Conservation (phyloP, 1,140 invertebrate species). For the Maconellicoccus hirsutus region DNA sequence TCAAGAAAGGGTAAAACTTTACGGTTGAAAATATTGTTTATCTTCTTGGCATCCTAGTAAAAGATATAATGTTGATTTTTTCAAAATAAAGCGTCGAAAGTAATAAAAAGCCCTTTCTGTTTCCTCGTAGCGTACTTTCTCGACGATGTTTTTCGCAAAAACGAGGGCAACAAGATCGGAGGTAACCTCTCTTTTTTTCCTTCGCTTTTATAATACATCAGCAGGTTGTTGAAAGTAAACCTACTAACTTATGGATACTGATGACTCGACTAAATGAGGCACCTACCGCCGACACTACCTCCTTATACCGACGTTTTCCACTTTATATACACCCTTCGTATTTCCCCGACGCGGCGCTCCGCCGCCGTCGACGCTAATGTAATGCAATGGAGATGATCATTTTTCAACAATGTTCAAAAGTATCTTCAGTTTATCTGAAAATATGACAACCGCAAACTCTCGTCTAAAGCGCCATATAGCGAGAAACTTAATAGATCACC, state of each 20-base stretch:
- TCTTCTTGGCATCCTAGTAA: too few species aligned
- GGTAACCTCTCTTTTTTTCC: neutral
- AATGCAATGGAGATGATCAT: conserved; percentile 16
- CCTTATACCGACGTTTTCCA: neutral
- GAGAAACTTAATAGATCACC: conserved; percentile 17
- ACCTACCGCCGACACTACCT: neutral
- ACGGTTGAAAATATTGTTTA: too few species aligned
- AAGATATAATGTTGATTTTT: conserved; percentile 6
- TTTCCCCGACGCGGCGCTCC: neutral
- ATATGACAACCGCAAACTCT: conserved; percentile 20
- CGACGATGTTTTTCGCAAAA: neutral
- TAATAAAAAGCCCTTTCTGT: conserved; percentile 20
- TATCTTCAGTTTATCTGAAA: conserved; percentile 17
- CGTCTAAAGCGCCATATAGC: neutral
- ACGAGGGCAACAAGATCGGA: neutral
- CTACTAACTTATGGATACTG: conserved; percentile 22
- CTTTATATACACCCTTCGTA: conserved; percentile 15
- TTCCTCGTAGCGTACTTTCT: too few species aligned
- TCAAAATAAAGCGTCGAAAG: conserved; percentile 16
- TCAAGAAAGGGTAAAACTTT: too few species aligned
- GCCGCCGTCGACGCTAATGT: neutral
- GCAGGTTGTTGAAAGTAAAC: conserved; percentile 20
- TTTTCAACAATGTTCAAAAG: conserved; percentile 19
- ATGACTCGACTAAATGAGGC: conserved; percentile 22
- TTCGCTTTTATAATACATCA: conserved; percentile 5